phyloP scores from a whole-genome alignment of 2,888 invertebrate species.

The Amphimallon solstitiale region DNA sequence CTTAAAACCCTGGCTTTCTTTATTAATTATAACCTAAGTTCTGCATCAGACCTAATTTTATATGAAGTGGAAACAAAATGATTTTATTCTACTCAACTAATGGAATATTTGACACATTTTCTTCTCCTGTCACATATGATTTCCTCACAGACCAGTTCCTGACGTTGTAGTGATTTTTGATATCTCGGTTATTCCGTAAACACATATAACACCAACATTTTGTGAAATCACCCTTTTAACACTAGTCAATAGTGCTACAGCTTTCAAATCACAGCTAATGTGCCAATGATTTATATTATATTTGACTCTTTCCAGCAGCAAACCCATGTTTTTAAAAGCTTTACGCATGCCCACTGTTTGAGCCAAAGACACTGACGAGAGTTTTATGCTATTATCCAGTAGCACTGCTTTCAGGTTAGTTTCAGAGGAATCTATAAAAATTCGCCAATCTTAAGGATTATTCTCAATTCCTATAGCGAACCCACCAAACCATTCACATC shows the following conservation, averaged over 20 bases:
- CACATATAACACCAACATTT: constrained; percentile 22
- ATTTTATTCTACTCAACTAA: too few relatives aligned
- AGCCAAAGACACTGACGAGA: constrained; percentile 30
- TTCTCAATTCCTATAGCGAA: constrained; percentile 17
- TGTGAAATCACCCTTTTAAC: not conserved
- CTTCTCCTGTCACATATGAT: too few relatives aligned
- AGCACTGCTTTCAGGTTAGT: constrained; percentile 37
- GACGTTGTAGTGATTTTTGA: not conserved
- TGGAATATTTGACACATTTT: not conserved
- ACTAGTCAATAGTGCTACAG: not conserved
- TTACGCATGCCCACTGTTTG: constrained; percentile 23
- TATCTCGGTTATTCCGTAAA: constrained; percentile 8
- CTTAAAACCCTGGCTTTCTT: too few relatives aligned
- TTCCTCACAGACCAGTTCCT: constrained; percentile 2
- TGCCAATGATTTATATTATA: not conserved
- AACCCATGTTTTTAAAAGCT: constrained; percentile 22
- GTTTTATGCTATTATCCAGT: constrained; percentile 31
- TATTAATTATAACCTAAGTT: too few relatives aligned
- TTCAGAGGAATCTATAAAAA: constrained; percentile 35
- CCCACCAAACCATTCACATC: constrained; percentile 15
- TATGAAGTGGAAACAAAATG: too few relatives aligned
- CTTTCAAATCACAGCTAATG: not conserved
- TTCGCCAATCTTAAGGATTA: constrained; percentile 20
- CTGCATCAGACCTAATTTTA: too few relatives aligned
- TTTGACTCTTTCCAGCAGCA: constrained; percentile 3